phyloP scores from a whole-genome alignment of 1,140 invertebrate genomes.

The Onthophagus taurus region DNA sequence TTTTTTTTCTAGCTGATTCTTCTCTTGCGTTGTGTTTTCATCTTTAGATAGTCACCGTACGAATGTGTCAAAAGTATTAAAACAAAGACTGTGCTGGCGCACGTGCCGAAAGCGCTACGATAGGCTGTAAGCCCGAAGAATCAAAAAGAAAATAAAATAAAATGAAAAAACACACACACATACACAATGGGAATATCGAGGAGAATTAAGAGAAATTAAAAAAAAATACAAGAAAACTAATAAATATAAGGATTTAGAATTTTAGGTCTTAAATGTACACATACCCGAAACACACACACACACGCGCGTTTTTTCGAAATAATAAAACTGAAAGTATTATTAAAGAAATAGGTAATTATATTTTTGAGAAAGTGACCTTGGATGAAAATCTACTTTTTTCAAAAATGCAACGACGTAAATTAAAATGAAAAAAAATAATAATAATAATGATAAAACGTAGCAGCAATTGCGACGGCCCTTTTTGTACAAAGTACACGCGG shows the following conservation, averaged over 20 bases:
- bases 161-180: conserved; percentile 11
- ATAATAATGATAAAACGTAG: conserved; percentile 2
- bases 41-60: conserved; percentile 20
- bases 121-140: conserved; percentile 34
- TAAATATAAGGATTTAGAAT: too few relatives aligned
- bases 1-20: not conserved
- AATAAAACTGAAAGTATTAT: conserved; percentile 26
- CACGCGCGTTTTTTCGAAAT: too few relatives aligned
- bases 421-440: conserved; percentile 1
- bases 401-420: conserved; percentile 32
- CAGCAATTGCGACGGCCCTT: too few relatives aligned
- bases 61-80: conserved; percentile 39
- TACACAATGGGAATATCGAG: too few relatives aligned
- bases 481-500: too few relatives aligned
- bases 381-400: conserved; percentile 33
- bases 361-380: conserved; percentile 39
- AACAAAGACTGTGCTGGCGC: conserved; percentile 38
- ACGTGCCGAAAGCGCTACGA: conserved; percentile 32
- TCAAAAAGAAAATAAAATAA: conserved; percentile 23
- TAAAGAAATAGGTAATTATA: conserved; percentile 32
- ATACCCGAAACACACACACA: too few relatives aligned
- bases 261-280: too few relatives aligned
- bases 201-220: too few relatives aligned
- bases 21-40: not conserved
- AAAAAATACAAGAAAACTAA: too few relatives aligned